These are phyloP conservation scores for Calameuta filiformis DNA, from an alignment of 2,888 invertebrate genomes.

Conservation along the genomic window DNA sequence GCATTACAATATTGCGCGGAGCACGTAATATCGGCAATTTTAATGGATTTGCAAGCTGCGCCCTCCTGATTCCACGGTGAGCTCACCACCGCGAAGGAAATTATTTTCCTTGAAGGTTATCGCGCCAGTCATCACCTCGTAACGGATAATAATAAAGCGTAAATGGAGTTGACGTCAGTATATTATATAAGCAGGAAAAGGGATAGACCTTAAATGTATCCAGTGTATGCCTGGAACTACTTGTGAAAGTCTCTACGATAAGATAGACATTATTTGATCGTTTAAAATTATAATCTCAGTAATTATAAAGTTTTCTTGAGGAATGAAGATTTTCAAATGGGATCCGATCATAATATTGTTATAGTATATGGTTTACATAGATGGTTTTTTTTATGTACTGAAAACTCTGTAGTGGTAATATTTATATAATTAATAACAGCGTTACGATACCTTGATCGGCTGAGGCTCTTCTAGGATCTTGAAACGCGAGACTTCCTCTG, in stretches of 20 bases:
- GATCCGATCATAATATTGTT: no score
- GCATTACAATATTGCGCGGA: not conserved
- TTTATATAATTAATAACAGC: not conserved
- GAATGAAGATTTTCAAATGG: no score
- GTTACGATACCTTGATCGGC: slow-evolving; percentile 54
- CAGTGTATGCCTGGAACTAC: not conserved
- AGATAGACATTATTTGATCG: not conserved
- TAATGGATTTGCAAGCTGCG: not conserved
- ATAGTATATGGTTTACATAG: no score
- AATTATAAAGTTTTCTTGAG: no score
- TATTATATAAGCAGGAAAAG: not conserved
- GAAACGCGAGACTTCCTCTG: slow-evolving; percentile 69
- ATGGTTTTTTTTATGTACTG: no score
- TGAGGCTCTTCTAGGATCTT: slow-evolving; percentile 56
- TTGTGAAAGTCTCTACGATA: not conserved
- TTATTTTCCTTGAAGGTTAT: not conserved
- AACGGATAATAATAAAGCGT: not conserved
- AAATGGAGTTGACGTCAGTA: not conserved
- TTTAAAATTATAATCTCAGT: not conserved
- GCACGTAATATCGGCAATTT: not conserved
- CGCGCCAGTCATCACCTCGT: not conserved
- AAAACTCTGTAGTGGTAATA: no score
- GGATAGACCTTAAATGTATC: not conserved
- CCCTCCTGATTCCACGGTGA: not conserved
- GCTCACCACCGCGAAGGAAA: not conserved